phyloP scores from a whole-genome alignment of 2,888 invertebrate genomes.

The Noctua janthe region DNA sequence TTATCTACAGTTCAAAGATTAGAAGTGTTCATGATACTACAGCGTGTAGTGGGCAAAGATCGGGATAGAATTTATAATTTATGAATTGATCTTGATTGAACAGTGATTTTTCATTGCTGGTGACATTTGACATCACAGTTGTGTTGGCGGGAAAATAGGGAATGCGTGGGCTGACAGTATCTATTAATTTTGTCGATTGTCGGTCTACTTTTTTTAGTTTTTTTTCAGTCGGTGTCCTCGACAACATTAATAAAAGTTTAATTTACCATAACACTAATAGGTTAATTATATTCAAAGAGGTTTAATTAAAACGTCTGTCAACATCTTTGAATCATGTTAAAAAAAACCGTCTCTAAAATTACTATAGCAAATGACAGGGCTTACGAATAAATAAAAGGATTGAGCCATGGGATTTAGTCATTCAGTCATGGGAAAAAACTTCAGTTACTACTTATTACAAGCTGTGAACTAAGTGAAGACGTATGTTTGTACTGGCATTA shows the following conservation, averaged over 20 bases:
- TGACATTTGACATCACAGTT: not conserved
- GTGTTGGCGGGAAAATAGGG: constrained; percentile 8
- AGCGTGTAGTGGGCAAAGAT: constrained; percentile 30
- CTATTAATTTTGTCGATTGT: not conserved
- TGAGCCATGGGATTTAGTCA: not conserved
- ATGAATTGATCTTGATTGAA: constrained; percentile 8
- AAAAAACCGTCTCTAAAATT: not conserved
- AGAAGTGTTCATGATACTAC: constrained; percentile 4
- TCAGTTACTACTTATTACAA: not conserved
- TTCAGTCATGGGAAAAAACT: not conserved
- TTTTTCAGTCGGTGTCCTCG: not conserved
- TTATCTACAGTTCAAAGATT: constrained; percentile 42
- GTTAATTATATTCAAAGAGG: no score
- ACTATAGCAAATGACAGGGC: not conserved
- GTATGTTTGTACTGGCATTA: not conserved
- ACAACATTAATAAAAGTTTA: not conserved
- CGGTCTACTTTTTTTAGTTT: not conserved
- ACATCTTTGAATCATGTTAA: not conserved
- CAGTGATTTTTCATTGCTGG: not conserved
- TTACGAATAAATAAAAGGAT: not conserved
- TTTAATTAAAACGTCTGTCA: not conserved
- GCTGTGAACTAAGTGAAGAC: not conserved
- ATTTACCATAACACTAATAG: not conserved
- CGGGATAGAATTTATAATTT: not conserved
- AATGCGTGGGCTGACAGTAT: not conserved